Conservation (phyloP, 2,888 invertebrate genomes). For the Andrena camellia region DNA sequence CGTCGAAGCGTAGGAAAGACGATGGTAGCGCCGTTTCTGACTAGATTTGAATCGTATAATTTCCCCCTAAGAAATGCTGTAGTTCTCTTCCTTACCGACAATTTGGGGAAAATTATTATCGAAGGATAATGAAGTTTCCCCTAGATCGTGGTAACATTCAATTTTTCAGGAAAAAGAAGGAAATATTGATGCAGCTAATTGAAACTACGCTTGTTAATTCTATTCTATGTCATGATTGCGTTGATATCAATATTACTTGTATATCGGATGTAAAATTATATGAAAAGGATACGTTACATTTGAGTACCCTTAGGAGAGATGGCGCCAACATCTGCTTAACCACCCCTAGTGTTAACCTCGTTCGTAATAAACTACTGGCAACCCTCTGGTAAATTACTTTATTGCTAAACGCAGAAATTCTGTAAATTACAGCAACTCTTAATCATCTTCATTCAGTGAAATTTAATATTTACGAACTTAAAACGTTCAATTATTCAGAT, state of each 20-base stretch:
- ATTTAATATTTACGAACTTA: background rate
- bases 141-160: background rate
- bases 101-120: background rate
- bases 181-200: too few species aligned
- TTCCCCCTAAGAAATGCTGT: background rate
- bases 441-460: constrained; percentile 33
- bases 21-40: constrained; percentile 1
- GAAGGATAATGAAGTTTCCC: constrained; percentile 8
- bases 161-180: background rate
- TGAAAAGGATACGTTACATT: background rate
- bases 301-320: constrained; percentile 26
- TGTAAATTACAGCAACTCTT: constrained; percentile 14
- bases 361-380: constrained; percentile 3
- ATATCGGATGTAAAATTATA: background rate
- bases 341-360: constrained; percentile 12
- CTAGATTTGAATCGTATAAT: background rate
- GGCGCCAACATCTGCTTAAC: constrained; percentile 42
- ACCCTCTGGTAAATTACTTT: constrained; percentile 21
- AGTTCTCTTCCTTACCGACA: constrained; percentile 22
- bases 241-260: background rate
- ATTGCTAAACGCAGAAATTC: constrained; percentile 20
- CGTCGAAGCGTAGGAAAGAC: background rate
- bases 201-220: too few species aligned
- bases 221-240: background rate
- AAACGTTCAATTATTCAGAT: constrained; percentile 22